Percentiles rank a stretch among this genome's conserved stretches.
phyloP scores from a whole-genome alignment of 2,113 vertebrate species.

The Callipepla californica region DNA sequence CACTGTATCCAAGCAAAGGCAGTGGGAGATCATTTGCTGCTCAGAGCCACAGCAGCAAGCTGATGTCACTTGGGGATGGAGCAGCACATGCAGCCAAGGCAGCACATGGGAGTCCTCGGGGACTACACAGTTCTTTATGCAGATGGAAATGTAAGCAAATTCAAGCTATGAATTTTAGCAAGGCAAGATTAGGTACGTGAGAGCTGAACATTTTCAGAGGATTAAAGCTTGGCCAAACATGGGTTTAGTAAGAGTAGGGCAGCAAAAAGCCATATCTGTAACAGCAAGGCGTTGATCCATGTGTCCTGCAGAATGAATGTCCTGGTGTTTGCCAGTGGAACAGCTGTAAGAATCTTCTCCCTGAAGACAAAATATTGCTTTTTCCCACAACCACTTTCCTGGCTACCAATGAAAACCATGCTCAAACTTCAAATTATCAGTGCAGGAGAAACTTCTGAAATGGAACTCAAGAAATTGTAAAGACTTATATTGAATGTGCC shows the following conservation, averaged over 20 bases:
- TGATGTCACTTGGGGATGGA: background rate
- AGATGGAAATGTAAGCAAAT: background rate
- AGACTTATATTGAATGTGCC: background rate
- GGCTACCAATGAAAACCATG: background rate
- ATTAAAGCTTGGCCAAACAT: background rate
- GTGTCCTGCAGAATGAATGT: background rate
- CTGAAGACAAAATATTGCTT: background rate
- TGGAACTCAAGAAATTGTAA: background rate
- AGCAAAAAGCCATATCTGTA: background rate
- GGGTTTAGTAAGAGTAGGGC: background rate
- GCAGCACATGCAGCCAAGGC: background rate
- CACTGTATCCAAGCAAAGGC: background rate
- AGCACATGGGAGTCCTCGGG: rapidly evolving
- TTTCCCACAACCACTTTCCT: background rate
- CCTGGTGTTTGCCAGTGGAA: background rate
- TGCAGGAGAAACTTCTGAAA: background rate
- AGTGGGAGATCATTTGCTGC: background rate
- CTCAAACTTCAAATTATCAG: background rate
- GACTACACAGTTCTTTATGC: background rate
- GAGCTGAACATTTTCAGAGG: background rate
- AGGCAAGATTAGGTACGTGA: rapidly evolving
- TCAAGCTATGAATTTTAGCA: background rate
- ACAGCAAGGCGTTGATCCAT: background rate
- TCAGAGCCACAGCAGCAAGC: background rate
- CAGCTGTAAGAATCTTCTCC: background rate